Conservation (phyloP, 2,888 invertebrate genomes). For the Microplitis deprimator region DNA sequence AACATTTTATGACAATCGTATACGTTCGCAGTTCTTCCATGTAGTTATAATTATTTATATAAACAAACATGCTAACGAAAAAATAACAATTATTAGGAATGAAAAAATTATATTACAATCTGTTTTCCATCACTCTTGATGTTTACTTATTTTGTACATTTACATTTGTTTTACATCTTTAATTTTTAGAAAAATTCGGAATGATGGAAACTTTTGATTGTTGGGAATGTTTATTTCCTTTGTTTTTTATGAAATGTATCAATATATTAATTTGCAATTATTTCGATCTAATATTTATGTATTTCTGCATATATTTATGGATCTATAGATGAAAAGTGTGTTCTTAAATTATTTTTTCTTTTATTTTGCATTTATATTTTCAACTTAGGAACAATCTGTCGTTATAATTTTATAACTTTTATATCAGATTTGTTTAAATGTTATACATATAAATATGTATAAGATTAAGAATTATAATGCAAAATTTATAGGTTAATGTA, state of each 20-base stretch:
- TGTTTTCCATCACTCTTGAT: constrained; percentile 34
- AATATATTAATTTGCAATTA: constrained; percentile 61
- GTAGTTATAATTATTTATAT: constrained; percentile 16
- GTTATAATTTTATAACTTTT: neutral
- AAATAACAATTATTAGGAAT: constrained; percentile 27
- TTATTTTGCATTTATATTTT: constrained; percentile 23
- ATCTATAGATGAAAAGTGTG: constrained; percentile 41
- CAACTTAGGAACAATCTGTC: constrained; percentile 26
- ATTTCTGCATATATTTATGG: constrained; percentile 49
- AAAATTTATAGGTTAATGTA: neutral
- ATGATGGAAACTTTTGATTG: constrained; percentile 32
- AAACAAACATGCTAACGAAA: constrained; percentile 33
- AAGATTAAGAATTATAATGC: neutral
- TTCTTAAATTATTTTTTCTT: constrained; percentile 31
- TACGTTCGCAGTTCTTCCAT: constrained; percentile 16
- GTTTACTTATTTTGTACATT: constrained; percentile 43
- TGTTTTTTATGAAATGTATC: constrained; percentile 55
- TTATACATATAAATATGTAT: constrained; percentile 33
- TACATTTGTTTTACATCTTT: neutral
- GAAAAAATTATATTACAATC: constrained; percentile 34
- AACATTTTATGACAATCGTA: constrained; percentile 28
- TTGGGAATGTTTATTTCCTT: constrained; percentile 15
- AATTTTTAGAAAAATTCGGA: neutral
- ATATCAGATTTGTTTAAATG: constrained; percentile 33
- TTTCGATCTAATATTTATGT: constrained; percentile 56